Evolutionary conservation across 2,797 vertebrate genomes (phyloP), one percentile per base, ranked within the genome.

Genomic region (Acanthurus tractus): DNA sequence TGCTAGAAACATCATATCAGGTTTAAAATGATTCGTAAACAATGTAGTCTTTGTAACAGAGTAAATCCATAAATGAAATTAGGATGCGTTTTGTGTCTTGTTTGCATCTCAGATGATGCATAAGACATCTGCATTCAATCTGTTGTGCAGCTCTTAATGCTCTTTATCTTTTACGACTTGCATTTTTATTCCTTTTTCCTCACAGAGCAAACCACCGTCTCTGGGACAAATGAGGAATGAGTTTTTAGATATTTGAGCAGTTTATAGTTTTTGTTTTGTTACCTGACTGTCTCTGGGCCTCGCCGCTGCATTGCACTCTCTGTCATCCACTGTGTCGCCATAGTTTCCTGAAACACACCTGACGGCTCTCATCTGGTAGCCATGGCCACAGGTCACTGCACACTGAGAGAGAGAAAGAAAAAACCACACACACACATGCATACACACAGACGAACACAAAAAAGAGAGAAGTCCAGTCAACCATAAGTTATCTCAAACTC

Each of bases 301-400:
- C 34, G 94, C 88, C 3, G 95, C 95, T 55, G 95, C 95, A 13
- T 92, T 96, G 86, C 98, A 99, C 64, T 96, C 95, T 68, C 94
- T 88, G 86, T 97, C 96, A 42, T 95, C 93, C 64, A 97, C 83
- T 15, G 95, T 89, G 46, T 93, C 74, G 0, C 91, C 90, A 2
- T 97, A 95, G 18, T 67, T 78, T 23, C 95, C 96, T 0, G 90
- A 93, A 55, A 98, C 93, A 69, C 98, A 99, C 64, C 93, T 94
- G 25, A 99, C 97, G 6, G 96, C 96, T 61, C 98, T 96, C 88
- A 96, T 93, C 93, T 96, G 97, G 93, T 97, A 97, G 5, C 98
- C 97, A 0, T 83, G 96, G 50, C 97, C 97, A 77, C 98, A 99
- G 0, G 96, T 97, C 69, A 96, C 96, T 3, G 96, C 72, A 84